phyloP scores from a whole-genome alignment of 1,140 invertebrate genomes.

The Olivierus martensii region DNA sequence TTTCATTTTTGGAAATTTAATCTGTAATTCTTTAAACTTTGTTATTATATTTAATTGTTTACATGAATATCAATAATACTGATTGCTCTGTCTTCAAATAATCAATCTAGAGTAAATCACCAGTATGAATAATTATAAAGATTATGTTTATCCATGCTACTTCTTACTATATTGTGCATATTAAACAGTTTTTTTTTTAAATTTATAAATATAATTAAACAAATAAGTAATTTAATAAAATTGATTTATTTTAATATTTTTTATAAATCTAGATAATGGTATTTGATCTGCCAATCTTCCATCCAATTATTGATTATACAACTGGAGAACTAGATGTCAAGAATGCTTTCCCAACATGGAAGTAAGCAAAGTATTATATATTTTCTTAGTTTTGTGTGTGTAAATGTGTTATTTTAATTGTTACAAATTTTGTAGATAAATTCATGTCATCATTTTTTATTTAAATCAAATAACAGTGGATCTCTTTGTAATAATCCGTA shows the following conservation, averaged over 20 bases:
- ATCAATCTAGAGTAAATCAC: too few species aligned
- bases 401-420: neutral
- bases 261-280: conserved; percentile 47
- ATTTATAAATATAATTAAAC: too few species aligned
- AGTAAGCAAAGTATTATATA: conserved; percentile 24
- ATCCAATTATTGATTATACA: conserved; percentile 65
- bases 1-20: too few species aligned
- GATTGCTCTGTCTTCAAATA: too few species aligned
- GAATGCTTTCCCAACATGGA: conserved; percentile 69
- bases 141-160: too few species aligned
- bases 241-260: neutral
- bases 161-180: too few species aligned
- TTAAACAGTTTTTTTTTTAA: too few species aligned
- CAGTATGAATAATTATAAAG: too few species aligned
- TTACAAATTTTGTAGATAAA: neutral
- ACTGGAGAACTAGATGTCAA: conserved; percentile 58
- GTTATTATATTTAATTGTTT: too few species aligned
- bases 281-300: conserved; percentile 73
- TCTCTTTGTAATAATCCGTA: neutral
- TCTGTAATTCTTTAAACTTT: too few species aligned
- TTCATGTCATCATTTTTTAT: neutral
- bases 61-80: too few species aligned
- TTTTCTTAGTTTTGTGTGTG: neutral
- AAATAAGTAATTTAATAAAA: neutral
- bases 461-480: neutral